Percentiles rank a stretch among this genome's conserved stretches.
Conservation (phyloP, 1,140 invertebrate genomes). For the Camponotus pennsylvanicus region DNA sequence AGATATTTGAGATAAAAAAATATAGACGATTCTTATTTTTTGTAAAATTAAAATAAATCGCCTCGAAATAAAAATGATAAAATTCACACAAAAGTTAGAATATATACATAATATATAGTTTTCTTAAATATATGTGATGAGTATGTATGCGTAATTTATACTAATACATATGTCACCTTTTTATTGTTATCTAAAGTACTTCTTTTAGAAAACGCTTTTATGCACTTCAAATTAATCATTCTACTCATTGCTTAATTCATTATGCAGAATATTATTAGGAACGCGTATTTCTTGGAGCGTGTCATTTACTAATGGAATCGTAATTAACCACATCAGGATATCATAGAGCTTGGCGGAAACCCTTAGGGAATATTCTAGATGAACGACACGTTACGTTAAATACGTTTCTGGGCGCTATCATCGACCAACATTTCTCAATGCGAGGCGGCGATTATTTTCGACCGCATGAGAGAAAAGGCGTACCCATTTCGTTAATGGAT, state of each 20-base stretch:
- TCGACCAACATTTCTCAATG: constrained; percentile 48
- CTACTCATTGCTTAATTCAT: background rate
- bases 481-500: constrained; percentile 53
- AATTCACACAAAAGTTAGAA: background rate
- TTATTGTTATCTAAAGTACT: background rate
- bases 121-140: background rate
- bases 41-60: background rate
- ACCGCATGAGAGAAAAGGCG: background rate
- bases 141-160: background rate
- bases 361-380: constrained; percentile 14
- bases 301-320: constrained; percentile 38
- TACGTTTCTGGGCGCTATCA: constrained; percentile 57
- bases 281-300: constrained; percentile 4
- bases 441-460: constrained; percentile 53
- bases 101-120: background rate
- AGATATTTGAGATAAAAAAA: too few relatives aligned
- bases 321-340: constrained; percentile 37
- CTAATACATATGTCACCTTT: too few relatives aligned
- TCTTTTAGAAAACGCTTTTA: background rate
- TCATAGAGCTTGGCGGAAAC: background rate
- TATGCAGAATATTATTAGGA: background rate
- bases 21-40: background rate
- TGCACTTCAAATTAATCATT: background rate
- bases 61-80: background rate
- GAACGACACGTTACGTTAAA: constrained; percentile 46